Percentiles rank a stretch among this genome's conserved stretches.
phyloP scores from a whole-genome alignment of 2,888 invertebrate genomes.

The Agonopterix arenella region DNA sequence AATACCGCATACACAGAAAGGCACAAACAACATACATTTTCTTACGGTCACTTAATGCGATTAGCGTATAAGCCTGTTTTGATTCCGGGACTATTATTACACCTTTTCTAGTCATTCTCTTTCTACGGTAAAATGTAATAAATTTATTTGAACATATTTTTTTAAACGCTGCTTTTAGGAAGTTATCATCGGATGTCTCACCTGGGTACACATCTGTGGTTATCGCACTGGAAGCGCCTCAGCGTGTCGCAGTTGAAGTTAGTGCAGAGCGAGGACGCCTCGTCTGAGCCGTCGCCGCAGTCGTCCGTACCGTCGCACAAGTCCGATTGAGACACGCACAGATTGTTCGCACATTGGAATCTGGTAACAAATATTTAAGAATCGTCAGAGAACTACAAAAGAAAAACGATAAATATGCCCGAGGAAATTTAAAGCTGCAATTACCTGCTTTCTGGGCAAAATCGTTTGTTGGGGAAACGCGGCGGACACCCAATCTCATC shows the following conservation, averaged over 20 bases:
- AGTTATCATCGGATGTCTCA: constrained; percentile 15
- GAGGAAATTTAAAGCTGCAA: neutral
- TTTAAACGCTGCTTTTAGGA: too few relatives aligned
- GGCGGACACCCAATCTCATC: constrained; percentile 95
- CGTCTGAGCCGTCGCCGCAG: constrained; percentile 95
- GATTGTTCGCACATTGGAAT: constrained; percentile 94
- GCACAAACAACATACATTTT: too few relatives aligned
- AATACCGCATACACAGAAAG: too few relatives aligned
- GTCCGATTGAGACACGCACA: constrained; percentile 93
- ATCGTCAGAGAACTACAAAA: neutral
- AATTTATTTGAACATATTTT: too few relatives aligned
- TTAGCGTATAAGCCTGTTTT: too few relatives aligned
- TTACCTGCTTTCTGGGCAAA: constrained; percentile 87
- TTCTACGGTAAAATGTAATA: too few relatives aligned
- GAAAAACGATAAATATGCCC: neutral
- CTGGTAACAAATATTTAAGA: constrained; percentile 42
- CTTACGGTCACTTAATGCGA: too few relatives aligned
- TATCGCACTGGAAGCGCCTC: constrained; percentile 92
- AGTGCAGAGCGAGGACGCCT: constrained; percentile 86
- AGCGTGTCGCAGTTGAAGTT: constrained; percentile 91
- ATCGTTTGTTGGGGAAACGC: constrained; percentile 90
- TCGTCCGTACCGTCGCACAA: constrained; percentile 96
- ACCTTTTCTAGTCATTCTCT: too few relatives aligned
- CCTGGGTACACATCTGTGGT: constrained; percentile 90
- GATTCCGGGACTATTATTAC: too few relatives aligned